Conservation (phyloP, 2,888 invertebrate species). For the Ichneumon xanthorius region DNA sequence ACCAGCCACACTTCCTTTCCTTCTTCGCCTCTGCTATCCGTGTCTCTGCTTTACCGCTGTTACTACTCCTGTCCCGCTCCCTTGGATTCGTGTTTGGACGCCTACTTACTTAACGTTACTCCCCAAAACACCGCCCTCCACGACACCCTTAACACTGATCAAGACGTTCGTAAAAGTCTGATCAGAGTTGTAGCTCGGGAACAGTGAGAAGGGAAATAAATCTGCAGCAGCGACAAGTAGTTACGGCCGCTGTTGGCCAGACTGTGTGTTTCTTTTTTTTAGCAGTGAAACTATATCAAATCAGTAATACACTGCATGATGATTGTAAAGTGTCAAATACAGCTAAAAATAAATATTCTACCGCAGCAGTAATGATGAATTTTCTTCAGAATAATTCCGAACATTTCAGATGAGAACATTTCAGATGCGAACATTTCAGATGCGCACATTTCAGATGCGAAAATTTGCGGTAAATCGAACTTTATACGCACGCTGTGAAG, state of each 20-base stretch:
- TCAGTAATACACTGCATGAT: background rate
- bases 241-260: background rate
- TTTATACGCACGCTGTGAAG: too few species aligned
- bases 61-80: constrained; percentile 68
- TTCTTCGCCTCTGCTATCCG: constrained; percentile 35
- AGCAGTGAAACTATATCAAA: background rate
- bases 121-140: constrained; percentile 26
- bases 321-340: background rate
- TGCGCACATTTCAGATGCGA: too few species aligned
- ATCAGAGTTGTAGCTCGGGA: constrained; percentile 69
- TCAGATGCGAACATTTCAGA: too few species aligned
- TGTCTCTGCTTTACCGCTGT: constrained; percentile 57
- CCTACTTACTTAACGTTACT: constrained; percentile 76
- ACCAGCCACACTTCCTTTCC: constrained; percentile 55
- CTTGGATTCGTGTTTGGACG: constrained; percentile 77
- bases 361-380: too few species aligned
- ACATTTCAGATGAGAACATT: too few species aligned
- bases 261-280: background rate
- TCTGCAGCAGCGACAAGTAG: background rate
- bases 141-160: constrained; percentile 41
- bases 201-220: background rate
- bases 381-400: too few species aligned
- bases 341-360: background rate
- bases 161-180: constrained; percentile 60
- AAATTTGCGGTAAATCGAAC: too few species aligned